phyloP scores from a whole-genome alignment of 2,888 invertebrate genomes.

The Taphrorychus bicolor region DNA sequence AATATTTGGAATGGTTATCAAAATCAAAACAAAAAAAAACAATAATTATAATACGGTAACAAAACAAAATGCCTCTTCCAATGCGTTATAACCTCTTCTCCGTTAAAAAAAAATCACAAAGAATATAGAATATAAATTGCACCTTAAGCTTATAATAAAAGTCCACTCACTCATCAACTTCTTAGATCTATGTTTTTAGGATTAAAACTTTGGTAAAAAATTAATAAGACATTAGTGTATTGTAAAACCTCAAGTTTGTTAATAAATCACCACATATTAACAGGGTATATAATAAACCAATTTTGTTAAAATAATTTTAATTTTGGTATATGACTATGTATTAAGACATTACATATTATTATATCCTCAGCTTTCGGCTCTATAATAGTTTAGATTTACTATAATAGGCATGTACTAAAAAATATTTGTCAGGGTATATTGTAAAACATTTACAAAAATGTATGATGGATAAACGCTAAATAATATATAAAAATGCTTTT shows the following conservation, averaged over 20 bases:
- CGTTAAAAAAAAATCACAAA: background rate
- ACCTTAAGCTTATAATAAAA: background rate
- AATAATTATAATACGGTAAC: no score
- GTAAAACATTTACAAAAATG: no score
- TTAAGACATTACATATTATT: no score
- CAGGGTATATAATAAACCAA: no score
- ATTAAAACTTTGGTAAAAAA: background rate
- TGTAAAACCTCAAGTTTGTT: background rate
- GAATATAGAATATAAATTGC: constrained; percentile 1
- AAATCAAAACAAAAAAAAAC: background rate
- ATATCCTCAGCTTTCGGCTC: no score
- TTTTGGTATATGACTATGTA: no score
- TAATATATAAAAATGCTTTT: background rate
- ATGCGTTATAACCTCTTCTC: background rate
- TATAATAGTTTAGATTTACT: no score
- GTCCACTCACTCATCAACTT: background rate
- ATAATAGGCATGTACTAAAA: no score
- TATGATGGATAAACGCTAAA: no score
- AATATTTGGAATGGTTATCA: constrained; percentile 22
- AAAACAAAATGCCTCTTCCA: background rate
- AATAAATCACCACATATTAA: background rate
- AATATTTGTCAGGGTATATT: no score
- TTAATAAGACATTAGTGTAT: background rate
- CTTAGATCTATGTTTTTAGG: background rate
- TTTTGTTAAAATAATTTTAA: no score